These are phyloP conservation scores for Passer domesticus DNA, from an alignment of 2,113 vertebrate genomes.

Conservation along the genomic window DNA sequence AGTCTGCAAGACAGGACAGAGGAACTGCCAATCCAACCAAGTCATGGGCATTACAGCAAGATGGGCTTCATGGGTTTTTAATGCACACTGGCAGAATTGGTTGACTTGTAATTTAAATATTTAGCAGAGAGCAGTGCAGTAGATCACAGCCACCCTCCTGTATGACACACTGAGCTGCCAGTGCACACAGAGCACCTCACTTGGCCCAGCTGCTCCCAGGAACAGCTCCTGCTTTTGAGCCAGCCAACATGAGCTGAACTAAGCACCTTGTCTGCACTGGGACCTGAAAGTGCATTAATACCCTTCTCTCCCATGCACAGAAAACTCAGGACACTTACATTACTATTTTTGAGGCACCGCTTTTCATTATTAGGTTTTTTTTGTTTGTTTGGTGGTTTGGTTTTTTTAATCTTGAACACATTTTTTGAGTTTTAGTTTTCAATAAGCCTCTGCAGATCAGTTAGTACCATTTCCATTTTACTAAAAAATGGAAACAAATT, in stretches of 20 bases:
- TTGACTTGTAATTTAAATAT: background rate
- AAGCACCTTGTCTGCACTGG: background rate
- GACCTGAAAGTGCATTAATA: background rate
- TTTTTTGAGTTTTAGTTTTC: background rate
- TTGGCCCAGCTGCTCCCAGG: background rate
- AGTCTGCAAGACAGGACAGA: slow-evolving; percentile 75
- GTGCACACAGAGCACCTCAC: background rate
- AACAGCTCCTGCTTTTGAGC: background rate
- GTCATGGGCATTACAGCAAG: background rate
- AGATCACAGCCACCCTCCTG: background rate
- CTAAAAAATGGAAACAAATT: background rate
- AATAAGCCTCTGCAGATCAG: background rate
- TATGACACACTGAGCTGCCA: background rate
- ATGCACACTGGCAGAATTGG: background rate
- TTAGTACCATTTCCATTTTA: background rate
- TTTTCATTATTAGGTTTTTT: background rate
- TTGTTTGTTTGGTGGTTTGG: background rate
- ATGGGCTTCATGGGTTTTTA: background rate
- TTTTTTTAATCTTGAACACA: background rate
- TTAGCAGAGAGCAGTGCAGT: background rate
- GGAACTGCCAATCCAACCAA: background rate
- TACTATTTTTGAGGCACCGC: background rate
- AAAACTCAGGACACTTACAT: background rate
- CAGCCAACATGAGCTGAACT: background rate
- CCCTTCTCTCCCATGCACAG: background rate